Conservation (phyloP, 2,888 invertebrate genomes). For the Eilema depressum region DNA sequence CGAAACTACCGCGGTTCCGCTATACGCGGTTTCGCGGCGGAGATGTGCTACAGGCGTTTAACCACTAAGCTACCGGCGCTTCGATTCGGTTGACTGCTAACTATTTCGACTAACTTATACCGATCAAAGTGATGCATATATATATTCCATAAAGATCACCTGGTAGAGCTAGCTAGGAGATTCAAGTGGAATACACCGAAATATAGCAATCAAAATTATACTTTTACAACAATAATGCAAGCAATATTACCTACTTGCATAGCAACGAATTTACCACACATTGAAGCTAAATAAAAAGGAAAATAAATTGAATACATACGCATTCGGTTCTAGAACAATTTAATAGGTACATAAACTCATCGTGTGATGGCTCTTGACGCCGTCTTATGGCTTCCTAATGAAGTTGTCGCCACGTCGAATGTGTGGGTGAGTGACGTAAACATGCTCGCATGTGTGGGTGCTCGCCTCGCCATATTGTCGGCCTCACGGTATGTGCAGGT, state of each 20-base stretch:
- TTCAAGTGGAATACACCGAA: background rate
- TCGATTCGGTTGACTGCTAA: background rate
- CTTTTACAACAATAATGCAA: background rate
- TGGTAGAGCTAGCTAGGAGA: background rate
- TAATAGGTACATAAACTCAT: constrained; percentile 58
- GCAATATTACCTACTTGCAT: background rate
- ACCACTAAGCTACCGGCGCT: too few relatives aligned
- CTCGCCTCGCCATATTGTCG: constrained; percentile 34
- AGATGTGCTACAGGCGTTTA: too few relatives aligned
- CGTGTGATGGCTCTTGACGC: constrained; percentile 64
- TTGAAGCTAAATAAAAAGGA: constrained; percentile 7
- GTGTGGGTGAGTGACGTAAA: constrained; percentile 47
- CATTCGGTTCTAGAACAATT: constrained; percentile 59
- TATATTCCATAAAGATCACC: background rate
- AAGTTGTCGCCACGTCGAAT: constrained; percentile 67
- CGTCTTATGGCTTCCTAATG: constrained; percentile 81
- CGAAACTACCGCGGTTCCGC: too few relatives aligned
- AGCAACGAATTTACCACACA: background rate
- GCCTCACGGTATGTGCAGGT: constrained; percentile 57
- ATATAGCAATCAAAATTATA: background rate
- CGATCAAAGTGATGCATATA: background rate
- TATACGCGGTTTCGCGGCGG: too few relatives aligned
- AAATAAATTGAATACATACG: constrained; percentile 28
- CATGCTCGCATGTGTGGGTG: constrained; percentile 28
- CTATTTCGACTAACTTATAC: background rate